These are phyloP conservation scores for Bombus difficillimus DNA, from an alignment of 1,140 invertebrate genomes.

Conservation along the genomic window DNA sequence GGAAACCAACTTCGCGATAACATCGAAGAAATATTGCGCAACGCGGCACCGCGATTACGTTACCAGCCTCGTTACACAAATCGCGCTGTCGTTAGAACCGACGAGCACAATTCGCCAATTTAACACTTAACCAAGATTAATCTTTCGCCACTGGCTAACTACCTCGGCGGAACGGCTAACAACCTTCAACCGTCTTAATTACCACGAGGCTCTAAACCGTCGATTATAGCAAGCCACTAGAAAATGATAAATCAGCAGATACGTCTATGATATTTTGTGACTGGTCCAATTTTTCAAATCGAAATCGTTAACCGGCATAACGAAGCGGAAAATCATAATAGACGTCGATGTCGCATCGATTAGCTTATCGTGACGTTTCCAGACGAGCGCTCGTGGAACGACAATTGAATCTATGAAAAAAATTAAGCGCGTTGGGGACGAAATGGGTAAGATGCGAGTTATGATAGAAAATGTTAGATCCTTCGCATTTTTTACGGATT, in stretches of 20 bases:
- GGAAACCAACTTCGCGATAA: constrained; percentile 13
- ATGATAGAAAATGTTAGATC: not conserved
- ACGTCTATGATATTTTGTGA: not conserved
- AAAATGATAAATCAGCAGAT: not conserved
- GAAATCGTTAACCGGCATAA: not conserved
- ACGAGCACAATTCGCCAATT: constrained; percentile 23
- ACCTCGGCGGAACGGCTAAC: not conserved
- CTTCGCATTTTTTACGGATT: not conserved
- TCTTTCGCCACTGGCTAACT: constrained; percentile 6
- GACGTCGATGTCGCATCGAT: not conserved
- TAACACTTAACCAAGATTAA: constrained; percentile 28
- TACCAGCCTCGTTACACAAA: constrained; percentile 33
- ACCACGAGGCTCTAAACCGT: not conserved
- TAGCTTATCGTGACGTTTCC: constrained; percentile 27
- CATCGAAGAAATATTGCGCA: constrained; percentile 24
- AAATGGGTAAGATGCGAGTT: not conserved
- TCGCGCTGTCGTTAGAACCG: constrained; percentile 12
- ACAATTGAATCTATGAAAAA: not conserved
- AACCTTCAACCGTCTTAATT: constrained; percentile 4
- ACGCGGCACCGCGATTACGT: constrained; percentile 9
- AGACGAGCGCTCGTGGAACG: not conserved
- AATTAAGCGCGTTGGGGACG: not conserved
- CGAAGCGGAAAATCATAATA: constrained; percentile 36
- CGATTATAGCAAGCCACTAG: not conserved
- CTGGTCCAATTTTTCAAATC: not conserved